These are phyloP conservation scores for Brachionus sp. DNA, from an alignment of 1,140 invertebrate genomes.

Conservation along the genomic window DNA sequence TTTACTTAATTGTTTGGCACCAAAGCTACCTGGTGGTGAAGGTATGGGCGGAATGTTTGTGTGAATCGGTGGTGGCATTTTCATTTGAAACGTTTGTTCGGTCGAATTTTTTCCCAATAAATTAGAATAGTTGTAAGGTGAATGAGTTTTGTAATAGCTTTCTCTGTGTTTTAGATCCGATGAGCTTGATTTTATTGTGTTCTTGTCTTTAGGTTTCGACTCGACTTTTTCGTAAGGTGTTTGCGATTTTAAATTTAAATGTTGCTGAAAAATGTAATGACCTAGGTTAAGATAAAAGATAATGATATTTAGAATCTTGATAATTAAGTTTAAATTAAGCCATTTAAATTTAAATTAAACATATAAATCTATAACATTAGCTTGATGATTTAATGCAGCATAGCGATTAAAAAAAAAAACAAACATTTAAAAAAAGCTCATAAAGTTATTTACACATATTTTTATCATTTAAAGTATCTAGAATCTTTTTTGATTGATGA, in stretches of 20 bases:
- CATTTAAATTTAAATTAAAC: neutral
- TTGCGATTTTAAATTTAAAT: constrained; percentile 1
- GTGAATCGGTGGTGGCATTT: constrained; percentile 32
- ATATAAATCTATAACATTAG: neutral
- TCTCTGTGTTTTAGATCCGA: neutral
- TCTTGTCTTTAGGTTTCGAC: neutral
- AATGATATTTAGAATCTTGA: neutral
- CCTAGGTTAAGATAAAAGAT: constrained; percentile 2
- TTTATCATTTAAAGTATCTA: constrained; percentile 39
- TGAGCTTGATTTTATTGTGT: neutral
- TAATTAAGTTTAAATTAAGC: neutral
- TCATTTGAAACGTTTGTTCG: neutral
- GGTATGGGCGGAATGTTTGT: neutral
- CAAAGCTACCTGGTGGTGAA: neutral
- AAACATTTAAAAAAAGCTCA: neutral
- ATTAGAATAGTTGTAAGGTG: neutral
- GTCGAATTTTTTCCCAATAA: neutral
- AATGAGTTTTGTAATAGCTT: neutral
- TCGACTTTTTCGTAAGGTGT: neutral
- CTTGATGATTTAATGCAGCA: constrained; percentile 13
- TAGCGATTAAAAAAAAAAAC: constrained; percentile 1
- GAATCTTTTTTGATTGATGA: neutral
- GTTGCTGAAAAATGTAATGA: constrained; percentile 29
- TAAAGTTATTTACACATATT: constrained; percentile 40
- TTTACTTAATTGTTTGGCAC: constrained; percentile 64